A percentile compares a stretch with the other conserved stretches of the same genome.
Conservation (phyloP, 2,888 invertebrate genomes). For the Dinocampus coccinellae region DNA sequence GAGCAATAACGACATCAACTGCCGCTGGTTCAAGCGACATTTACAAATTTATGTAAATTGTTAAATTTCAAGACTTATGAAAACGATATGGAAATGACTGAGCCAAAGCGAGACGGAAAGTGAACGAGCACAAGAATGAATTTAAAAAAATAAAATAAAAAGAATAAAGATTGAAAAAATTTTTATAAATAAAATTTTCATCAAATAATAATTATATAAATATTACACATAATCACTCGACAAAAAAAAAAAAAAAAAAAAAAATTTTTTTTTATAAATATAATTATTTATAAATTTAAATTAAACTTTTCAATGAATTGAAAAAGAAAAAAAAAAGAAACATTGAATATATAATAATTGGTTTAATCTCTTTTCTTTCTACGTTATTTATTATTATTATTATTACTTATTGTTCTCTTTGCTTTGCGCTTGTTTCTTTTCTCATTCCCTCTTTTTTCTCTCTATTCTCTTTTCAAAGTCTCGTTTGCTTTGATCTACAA, state of each 20-base stretch:
- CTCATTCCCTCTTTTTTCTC: background rate
- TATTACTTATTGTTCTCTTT: too few species aligned
- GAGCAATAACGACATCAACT: background rate
- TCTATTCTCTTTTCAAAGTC: background rate
- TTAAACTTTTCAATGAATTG: too few species aligned
- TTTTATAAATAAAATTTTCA: too few species aligned
- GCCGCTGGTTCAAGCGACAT: conserved; percentile 39
- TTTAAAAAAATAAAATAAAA: background rate
- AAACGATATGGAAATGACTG: conserved; percentile 34
- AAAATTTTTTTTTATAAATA: too few species aligned
- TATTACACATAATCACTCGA: too few species aligned
- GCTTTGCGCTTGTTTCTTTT: background rate
- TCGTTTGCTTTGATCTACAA: conserved; percentile 2
- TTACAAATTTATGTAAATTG: conserved; percentile 52
- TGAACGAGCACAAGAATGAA: background rate
- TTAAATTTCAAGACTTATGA: conserved; percentile 46
- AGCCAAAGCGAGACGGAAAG: background rate
- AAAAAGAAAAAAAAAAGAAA: too few species aligned
- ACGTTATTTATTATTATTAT: background rate
- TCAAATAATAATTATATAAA: too few species aligned
- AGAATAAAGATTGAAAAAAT: too few species aligned
- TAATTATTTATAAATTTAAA: too few species aligned
- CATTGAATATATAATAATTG: too few species aligned
- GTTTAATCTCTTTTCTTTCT: too few species aligned
- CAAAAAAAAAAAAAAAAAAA: too few species aligned